Base-by-base conservation (phyloP, 2,797 vertebrate species). In the Pangasius macronema region DNA sequence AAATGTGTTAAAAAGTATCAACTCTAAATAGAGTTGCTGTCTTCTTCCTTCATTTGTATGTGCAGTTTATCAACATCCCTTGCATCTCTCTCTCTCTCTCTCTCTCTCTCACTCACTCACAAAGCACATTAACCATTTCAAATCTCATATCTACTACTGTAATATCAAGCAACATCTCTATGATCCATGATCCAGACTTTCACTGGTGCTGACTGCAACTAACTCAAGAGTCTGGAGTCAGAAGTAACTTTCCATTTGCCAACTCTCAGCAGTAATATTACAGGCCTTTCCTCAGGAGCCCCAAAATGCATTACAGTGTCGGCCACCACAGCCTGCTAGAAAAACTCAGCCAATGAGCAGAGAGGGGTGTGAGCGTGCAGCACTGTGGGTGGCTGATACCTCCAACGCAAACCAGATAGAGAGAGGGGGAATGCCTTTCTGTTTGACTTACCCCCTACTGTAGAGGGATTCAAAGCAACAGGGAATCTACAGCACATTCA, bases 381-480 rank as follows among this genome's bases (percentile, higher is more conserved):
- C 81, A 82, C 80, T 51, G 86, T 89, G 90, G 86, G 89, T 88
- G 89, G 87, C 39, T 83, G 80, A 42, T 27, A 73, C 84, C 84
- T 77, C 79, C 89, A 76, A 80, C 57, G 65, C 24, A 55, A 77
- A 83, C 70, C 61, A 82, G 81, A 83, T 4, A 16, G 39, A 67
- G 68, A 51, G 42, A 53, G 68, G 39, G 55, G 76, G 51, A 79
- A 63, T 42, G 76, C 76, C 55, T 83, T 89, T 89, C 85, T 91
- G 87, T 89, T 89, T 91, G 42, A 36, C 36, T 89, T 89, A 82
- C 87, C 87, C 59, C 76, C 72, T 80, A 83, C 87, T 88, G 83
- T 76, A 33, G 80, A 73, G 51, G 24, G 63, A 68, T 75, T 81
- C 57, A 86, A 81, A 88, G 61, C 73, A 89, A 49, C 33, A 57